Evolutionary conservation across 1,140 invertebrate genomes (phyloP).

Genomic region (Microplitis mediator): DNA sequence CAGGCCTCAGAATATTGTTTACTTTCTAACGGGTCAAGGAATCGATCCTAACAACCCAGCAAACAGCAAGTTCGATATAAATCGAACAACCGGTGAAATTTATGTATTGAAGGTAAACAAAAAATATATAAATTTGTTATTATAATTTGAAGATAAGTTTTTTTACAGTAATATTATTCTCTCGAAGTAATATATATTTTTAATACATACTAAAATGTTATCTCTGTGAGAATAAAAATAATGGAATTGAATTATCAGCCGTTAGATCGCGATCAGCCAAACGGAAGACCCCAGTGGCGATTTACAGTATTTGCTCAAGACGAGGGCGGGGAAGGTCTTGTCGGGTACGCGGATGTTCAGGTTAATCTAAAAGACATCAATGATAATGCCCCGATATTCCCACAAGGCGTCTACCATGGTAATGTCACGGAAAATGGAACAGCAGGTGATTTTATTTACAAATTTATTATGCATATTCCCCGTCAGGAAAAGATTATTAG

Average conservation of each 20-base stretch:
- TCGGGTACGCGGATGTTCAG: constrained; percentile 98
- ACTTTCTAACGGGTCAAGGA: constrained; percentile 94
- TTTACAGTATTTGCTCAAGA: constrained; percentile 98
- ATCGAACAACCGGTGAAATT: constrained; percentile 91
- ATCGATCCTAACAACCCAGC: constrained; percentile 93
- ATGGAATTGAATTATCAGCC: constrained; percentile 65
- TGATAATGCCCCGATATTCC: constrained; percentile 97
- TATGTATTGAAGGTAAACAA: constrained; percentile 84
- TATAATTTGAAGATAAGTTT: background rate
- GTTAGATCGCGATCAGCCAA: constrained; percentile 94
- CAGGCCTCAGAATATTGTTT: constrained; percentile 92
- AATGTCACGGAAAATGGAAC: constrained; percentile 96
- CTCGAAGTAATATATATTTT: no score
- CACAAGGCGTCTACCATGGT: constrained; percentile 89
- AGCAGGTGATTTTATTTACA: constrained; percentile 66
- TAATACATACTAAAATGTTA: constrained; percentile 1
- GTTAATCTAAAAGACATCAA: constrained; percentile 98
- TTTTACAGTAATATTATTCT: no score
- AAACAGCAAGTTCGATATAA: constrained; percentile 96
- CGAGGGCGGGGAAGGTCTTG: constrained; percentile 92
- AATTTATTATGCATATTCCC: background rate
- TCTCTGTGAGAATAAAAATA: constrained; percentile 6
- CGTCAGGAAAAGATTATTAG: background rate
- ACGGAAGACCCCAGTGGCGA: constrained; percentile 94
- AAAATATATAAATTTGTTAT: constrained; percentile 15